phyloP scores from a whole-genome alignment of 2,888 invertebrate genomes.

The Zeuzera pyrina region DNA sequence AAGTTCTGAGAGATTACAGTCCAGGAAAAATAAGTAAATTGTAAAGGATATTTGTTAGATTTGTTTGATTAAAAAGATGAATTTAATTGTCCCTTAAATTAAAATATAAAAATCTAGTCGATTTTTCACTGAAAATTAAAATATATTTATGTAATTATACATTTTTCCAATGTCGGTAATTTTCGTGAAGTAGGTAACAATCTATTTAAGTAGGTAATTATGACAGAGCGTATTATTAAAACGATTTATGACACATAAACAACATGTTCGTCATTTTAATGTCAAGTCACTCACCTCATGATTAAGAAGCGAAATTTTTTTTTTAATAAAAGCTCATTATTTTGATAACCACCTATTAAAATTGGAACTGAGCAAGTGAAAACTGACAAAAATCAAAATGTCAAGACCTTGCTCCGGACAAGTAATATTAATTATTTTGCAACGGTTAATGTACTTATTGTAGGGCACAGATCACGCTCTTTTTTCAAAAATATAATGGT shows the following conservation, averaged over 20 bases:
- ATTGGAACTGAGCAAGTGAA: constrained; percentile 44
- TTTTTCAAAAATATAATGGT: background rate
- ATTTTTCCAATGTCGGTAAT: too few relatives aligned
- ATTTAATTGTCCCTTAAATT: too few relatives aligned
- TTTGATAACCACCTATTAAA: constrained; percentile 6
- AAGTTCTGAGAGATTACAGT: too few relatives aligned
- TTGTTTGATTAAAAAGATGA: too few relatives aligned
- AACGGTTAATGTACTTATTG: constrained; percentile 36
- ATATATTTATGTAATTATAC: too few relatives aligned
- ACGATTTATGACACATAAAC: constrained; percentile 22
- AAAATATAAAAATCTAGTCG: too few relatives aligned
- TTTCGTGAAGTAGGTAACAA: too few relatives aligned
- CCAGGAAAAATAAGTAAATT: too few relatives aligned
- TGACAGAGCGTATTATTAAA: constrained; percentile 6
- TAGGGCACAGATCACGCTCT: constrained; percentile 12
- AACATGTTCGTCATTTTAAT: constrained; percentile 11
- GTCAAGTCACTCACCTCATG: constrained; percentile 9
- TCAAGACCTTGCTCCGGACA: constrained; percentile 56
- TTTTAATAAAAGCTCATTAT: constrained; percentile 17
- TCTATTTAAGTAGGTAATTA: too few relatives aligned
- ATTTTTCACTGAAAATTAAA: too few relatives aligned
- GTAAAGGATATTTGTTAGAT: too few relatives aligned
- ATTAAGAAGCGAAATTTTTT: constrained; percentile 23
- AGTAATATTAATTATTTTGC: constrained; percentile 44
- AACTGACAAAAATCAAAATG: constrained; percentile 53